Base-by-base conservation (phyloP, 2,888 invertebrate genomes). In the Dicycla oo region DNA sequence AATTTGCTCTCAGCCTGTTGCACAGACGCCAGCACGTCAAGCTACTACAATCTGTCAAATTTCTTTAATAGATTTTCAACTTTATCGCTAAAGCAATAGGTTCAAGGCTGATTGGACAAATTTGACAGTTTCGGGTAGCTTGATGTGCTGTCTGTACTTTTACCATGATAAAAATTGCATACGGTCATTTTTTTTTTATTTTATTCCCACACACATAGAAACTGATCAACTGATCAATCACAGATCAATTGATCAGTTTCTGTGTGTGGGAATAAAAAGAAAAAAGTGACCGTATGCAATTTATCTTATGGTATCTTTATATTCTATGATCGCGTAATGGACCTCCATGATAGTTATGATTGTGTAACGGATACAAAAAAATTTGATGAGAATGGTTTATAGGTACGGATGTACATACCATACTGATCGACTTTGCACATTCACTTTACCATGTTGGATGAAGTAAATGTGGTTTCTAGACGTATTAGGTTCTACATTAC, bases 401-500 rank as follows among this genome's bases (percentile, higher is more conserved):
- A 13, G n/a, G 56, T 30, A 40, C 4, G 23, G 34, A 47, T 45
- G 10, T 61, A 45, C 45, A 54, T 8, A 40, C 0, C 30, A n/a
- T 54, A 60, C 18, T 63, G 26, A 23, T 53, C 63, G 26, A 51
- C 43, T 66, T 56, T 64, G 63, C 49, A 56, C 30, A 26, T 43
- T 57, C n/a, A 62, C 66, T 45, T 64, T 64, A 67, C 47, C 49
- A 66, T 57, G 34, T 54, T 54, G 30, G 40, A 38, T 61, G 30
- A 66, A 45, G 54, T 51, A 67, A 62, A 76, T 80, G 80, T 73
- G 78, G 56, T 74, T 60, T 75, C 68, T 58, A 70, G 63, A 73
- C 49, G 23, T 82, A 83, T 68, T 73, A 78, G 72, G 68, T 45
- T 64, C 63, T 80, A 51, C 57, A 80, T 83, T 81, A 75, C 77